Conservation (phyloP, 2,888 invertebrate genomes). For the Lochmaea crataegi region DNA sequence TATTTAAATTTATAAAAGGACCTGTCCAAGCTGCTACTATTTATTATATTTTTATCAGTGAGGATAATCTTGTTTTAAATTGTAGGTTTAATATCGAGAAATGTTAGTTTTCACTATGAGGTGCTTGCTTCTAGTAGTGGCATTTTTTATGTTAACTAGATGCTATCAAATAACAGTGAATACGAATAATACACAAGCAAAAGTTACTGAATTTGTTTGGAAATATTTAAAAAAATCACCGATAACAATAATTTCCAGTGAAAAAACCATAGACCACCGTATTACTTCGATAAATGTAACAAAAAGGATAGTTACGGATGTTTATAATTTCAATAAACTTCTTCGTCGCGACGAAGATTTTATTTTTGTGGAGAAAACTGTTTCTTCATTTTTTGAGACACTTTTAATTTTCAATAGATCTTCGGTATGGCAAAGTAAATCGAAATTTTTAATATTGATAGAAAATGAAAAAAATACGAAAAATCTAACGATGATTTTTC, state of each 20-base stretch:
- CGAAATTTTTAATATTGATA: conserved; percentile 6
- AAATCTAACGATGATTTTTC: neutral
- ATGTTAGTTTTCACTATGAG: neutral
- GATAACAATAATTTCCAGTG: conserved; percentile 9
- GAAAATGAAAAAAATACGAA: neutral
- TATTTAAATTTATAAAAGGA: neutral
- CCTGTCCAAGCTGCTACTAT: neutral
- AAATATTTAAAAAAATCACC: conserved; percentile 5
- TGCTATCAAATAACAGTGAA: neutral
- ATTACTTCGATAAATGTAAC: neutral
- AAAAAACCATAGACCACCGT: neutral
- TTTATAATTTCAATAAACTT: neutral
- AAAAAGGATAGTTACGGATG: conserved; percentile 3
- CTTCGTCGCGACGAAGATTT: conserved; percentile 3
- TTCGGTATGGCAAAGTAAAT: neutral
- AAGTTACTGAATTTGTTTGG: neutral
- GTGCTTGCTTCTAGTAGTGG: neutral
- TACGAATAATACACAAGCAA: neutral
- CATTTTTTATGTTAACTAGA: neutral
- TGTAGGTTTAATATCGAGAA: neutral
- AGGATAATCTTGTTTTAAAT: neutral
- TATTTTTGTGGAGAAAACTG: conserved; percentile 7
- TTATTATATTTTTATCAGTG: neutral
- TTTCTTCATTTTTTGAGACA: neutral
- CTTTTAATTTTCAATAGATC: conserved; percentile 8